Percentiles rank a stretch among this genome's conserved stretches.
Conservation (phyloP, 1,140 invertebrate genomes). For the Anastatus disparis region DNA sequence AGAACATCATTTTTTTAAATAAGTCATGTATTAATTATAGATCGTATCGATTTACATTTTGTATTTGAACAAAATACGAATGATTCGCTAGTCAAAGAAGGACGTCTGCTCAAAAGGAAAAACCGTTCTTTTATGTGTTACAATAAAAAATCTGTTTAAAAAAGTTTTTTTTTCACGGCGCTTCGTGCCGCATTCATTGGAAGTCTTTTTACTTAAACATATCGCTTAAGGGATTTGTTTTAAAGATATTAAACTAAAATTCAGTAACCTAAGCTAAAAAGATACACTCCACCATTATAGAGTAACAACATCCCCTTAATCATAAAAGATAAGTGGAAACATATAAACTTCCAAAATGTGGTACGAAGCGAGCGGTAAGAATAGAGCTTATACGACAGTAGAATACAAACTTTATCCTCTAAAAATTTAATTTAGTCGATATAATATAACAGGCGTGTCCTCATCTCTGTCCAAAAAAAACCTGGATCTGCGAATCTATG, state of each 20-base stretch:
- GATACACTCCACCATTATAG: slow-evolving; percentile 9
- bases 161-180: slow-evolving; percentile 37
- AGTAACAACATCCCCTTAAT: slow-evolving; percentile 10
- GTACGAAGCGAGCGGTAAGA: slow-evolving; percentile 41
- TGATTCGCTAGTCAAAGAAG: slow-evolving; percentile 48
- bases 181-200: slow-evolving; percentile 44
- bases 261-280: slow-evolving; percentile 17
- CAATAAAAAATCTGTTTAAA: slow-evolving; percentile 49
- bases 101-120: slow-evolving; percentile 45
- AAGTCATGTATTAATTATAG: slow-evolving; percentile 55
- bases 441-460: slow-evolving; percentile 43
- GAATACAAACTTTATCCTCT: slow-evolving; percentile 44
- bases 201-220: too few relatives aligned
- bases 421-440: slow-evolving; percentile 44
- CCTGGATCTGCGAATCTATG: slow-evolving; percentile 46
- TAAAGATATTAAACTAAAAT: slow-evolving; percentile 24
- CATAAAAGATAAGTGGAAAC: slow-evolving; percentile 8
- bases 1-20: slow-evolving; percentile 47
- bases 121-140: slow-evolving; percentile 40
- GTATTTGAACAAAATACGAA: slow-evolving; percentile 50
- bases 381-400: slow-evolving; percentile 41
- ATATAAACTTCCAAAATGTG: slow-evolving; percentile 41
- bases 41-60: slow-evolving; percentile 54
- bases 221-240: too few relatives aligned
- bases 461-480: slow-evolving; percentile 42